Percentiles rank a stretch among this genome's conserved stretches.
Conservation (phyloP, 64 coral and sea anemone species). For the Pachyseris speciosa region DNA sequence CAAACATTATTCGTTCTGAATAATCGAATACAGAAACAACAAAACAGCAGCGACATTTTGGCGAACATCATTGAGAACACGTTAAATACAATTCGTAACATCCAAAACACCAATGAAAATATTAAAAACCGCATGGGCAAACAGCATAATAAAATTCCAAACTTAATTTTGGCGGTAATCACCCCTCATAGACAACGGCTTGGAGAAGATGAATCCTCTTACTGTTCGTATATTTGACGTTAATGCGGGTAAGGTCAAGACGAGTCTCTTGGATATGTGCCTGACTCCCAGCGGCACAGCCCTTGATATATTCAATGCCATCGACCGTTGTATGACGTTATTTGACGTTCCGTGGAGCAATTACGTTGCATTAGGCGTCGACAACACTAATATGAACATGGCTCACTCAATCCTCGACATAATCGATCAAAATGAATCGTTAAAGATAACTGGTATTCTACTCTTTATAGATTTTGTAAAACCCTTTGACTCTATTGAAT, state of each 20-base stretch:
- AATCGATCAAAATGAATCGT: background rate
- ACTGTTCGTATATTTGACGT: slow-evolving; percentile 60
- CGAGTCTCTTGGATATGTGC: slow-evolving; percentile 64
- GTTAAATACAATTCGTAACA: background rate
- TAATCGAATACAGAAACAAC: background rate
- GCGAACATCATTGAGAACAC: background rate
- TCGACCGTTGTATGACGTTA: slow-evolving; percentile 50
- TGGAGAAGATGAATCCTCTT: slow-evolving; percentile 71
- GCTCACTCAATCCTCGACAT: slow-evolving; percentile 58
- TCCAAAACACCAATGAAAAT: background rate
- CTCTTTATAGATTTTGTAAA: background rate
- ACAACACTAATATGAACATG: slow-evolving; percentile 71
- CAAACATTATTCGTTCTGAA: background rate
- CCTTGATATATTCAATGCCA: slow-evolving; percentile 45
- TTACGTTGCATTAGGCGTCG: slow-evolving; percentile 55
- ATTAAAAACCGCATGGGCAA: slow-evolving; percentile 1
- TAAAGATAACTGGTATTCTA: background rate
- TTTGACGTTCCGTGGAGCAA: slow-evolving; percentile 56
- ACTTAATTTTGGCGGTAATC: slow-evolving; percentile 26
- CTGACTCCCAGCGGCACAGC: slow-evolving; percentile 43
- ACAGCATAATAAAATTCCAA: slow-evolving; percentile 23
- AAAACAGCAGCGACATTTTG: background rate
- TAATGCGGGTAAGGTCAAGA: slow-evolving; percentile 28
- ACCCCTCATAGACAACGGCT: slow-evolving; percentile 51
- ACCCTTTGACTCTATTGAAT: background rate